These are phyloP conservation scores for Trachelus tabidus DNA, from an alignment of 2,888 invertebrate genomes.

Conservation along the genomic window DNA sequence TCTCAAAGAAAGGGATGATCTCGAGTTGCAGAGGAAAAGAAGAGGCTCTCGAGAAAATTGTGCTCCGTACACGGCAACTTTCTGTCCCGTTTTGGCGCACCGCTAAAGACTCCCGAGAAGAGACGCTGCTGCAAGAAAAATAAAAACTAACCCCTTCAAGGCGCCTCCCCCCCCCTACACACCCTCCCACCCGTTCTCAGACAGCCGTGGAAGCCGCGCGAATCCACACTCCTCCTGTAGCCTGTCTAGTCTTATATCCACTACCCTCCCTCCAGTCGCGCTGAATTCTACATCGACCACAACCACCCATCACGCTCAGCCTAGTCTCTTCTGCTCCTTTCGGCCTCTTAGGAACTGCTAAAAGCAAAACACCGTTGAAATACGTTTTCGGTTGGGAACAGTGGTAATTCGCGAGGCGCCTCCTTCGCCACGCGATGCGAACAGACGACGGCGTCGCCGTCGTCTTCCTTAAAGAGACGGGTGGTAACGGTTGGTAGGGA, in stretches of 20 bases:
- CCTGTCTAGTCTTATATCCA: neutral
- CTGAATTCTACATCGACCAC: neutral
- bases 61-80: conserved; percentile 35
- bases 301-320: neutral
- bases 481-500: neutral
- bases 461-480: neutral
- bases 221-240: neutral
- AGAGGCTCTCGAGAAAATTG: conserved; percentile 31
- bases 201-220: neutral
- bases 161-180: neutral
- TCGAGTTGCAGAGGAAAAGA: neutral
- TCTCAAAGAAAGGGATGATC: neutral
- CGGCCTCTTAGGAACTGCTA: conserved; percentile 31
- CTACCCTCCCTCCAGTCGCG: neutral
- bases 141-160: conserved; percentile 31
- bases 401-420: conserved; percentile 15
- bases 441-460: neutral
- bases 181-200: conserved; percentile 1
- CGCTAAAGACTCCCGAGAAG: conserved; percentile 28
- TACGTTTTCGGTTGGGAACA: conserved; percentile 14
- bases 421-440: neutral
- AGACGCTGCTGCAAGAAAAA: conserved; percentile 34
- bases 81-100: conserved; percentile 37
- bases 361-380: conserved; percentile 35
- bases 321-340: neutral